A percentile compares a stretch with the other conserved stretches of the same genome.
Evolutionary conservation across 2,113 vertebrate species (phyloP).

Genomic region (Tichodroma muraria): DNA sequence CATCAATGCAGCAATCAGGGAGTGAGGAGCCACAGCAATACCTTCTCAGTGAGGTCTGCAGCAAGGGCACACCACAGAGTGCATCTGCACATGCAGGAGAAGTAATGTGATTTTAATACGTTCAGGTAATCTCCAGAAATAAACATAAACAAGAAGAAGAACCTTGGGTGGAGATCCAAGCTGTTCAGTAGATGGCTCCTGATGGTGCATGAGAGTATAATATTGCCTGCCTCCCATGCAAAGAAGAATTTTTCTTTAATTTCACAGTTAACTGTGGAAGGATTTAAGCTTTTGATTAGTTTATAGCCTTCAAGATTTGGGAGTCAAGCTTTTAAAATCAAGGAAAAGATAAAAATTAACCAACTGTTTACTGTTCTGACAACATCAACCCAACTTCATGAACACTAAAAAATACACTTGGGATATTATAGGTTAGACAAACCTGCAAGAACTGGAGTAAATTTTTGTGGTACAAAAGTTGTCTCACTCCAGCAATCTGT

Average conservation of each 20-base stretch:
- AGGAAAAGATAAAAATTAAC: neutral
- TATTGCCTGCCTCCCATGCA: neutral
- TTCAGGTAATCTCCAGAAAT: neutral
- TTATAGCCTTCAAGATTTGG: neutral
- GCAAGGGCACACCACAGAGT: neutral
- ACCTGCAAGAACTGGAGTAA: neutral
- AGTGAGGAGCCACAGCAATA: neutral
- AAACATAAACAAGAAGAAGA: neutral
- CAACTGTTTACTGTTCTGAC: neutral
- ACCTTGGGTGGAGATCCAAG: neutral
- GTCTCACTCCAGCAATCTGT: neutral
- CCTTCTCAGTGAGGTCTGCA: neutral
- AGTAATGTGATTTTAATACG: neutral
- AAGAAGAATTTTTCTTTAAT: neutral
- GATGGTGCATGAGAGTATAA: neutral
- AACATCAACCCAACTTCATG: neutral
- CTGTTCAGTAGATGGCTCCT: neutral
- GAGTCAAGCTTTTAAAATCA: neutral
- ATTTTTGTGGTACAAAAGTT: neutral
- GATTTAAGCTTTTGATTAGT: neutral
- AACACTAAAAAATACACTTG: neutral
- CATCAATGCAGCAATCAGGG: neutral
- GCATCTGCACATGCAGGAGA: neutral
- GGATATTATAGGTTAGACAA: neutral
- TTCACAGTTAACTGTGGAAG: neutral